These are phyloP conservation scores for Plagiodera versicolora DNA, from an alignment of 2,888 invertebrate species.

Conservation along the genomic window DNA sequence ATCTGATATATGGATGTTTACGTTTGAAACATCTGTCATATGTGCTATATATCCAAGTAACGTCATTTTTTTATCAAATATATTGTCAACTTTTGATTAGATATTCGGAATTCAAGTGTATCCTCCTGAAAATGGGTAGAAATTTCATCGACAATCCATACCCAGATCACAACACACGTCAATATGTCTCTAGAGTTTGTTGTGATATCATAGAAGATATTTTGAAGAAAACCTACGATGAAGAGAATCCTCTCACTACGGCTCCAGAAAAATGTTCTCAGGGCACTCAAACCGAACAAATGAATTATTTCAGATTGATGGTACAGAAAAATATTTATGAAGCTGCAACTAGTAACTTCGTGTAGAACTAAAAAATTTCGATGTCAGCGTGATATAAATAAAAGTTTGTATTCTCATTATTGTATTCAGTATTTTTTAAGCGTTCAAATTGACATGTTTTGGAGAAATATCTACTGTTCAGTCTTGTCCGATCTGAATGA, in stretches of 20 bases:
- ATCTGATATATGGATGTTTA: no score
- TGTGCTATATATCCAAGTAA: no score
- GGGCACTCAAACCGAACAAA: conserved; percentile 37
- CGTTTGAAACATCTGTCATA: no score
- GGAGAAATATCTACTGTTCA: no score
- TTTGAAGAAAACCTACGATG: conserved; percentile 44
- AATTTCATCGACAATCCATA: not conserved
- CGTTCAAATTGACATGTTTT: no score
- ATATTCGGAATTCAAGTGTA: not conserved
- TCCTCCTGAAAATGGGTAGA: not conserved
- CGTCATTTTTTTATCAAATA: not conserved
- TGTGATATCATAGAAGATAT: conserved; percentile 46
- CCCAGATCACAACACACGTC: conserved; percentile 36
- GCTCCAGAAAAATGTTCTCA: conserved; percentile 37
- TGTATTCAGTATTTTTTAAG: no score
- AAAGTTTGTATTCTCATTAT: no score
- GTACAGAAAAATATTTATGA: conserved; percentile 8
- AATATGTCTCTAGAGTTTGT: conserved; percentile 42
- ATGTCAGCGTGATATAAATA: no score
- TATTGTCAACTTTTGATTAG: not conserved
- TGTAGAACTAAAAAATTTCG: no score
- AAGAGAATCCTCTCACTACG: conserved; percentile 42
- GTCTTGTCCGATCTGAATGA: no score
- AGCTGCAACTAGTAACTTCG: not conserved
- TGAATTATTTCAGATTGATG: not conserved